Evolutionary conservation across 2,113 vertebrate genomes (phyloP), one percentile per base, ranked within the genome.

Genomic region (Thryonomys swinderianus): DNA sequence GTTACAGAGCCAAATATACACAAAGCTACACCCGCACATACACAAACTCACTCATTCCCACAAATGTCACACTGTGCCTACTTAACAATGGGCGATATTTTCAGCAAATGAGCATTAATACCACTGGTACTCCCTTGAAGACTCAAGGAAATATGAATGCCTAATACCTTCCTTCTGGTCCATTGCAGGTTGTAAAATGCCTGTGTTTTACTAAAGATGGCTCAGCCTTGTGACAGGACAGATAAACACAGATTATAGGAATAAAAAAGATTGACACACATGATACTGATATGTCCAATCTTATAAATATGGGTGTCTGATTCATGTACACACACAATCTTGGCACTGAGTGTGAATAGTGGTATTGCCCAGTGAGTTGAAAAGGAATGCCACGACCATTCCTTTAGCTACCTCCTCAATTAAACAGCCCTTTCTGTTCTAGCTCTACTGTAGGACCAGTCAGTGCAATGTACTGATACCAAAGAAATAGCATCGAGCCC

Each of bases 81-180:
- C 42, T 66, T 32, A 90, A 90, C 76, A 57, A 61, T n/a, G 81
- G 62, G 48, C 34, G 45, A n/a, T 48, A 73, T 81, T 87, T 59
- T 42, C 48, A 67, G 40, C 87, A 90, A 66, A 42, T 71, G 32
- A 93, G n/a, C 90, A 76, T 93, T 84, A 73, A 73, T 69, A 92
- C 89, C 83, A 25, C 42, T n/a, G 53, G 6, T 67, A 71, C 59
- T 90, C 16, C 34, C n/a, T 64, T 25, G 83, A 93, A 79, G 17
- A 92, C 78, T n/a, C 32, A 53, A 94, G 51, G 59, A 94, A 83
- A 67, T 82, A 85, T 23, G 34, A 80, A 83, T 91, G 20, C 23
- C 45, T 82, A 8, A 6, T 45, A n/a, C 30, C 17, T 40, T 86
- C 55, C 40, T 94, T 53, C 61, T 71, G 84, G 17, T 92, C 40